Conservation (phyloP, 2,113 vertebrate species). For the Tragelaphus strepsiceros region DNA sequence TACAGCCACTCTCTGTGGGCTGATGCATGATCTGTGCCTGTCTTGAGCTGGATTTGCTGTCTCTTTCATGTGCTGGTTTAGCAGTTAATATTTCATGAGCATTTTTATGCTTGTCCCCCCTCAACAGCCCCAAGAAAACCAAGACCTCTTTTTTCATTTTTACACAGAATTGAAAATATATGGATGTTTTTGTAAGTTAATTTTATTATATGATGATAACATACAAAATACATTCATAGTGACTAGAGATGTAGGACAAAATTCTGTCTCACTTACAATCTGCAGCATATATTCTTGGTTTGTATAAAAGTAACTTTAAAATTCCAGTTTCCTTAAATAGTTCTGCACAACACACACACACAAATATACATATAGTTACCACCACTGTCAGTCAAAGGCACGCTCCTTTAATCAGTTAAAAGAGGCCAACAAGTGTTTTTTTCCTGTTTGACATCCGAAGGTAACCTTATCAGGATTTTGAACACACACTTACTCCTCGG, state of each 20-base stretch:
- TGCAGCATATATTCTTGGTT: slow-evolving; percentile 66
- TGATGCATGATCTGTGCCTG: not conserved
- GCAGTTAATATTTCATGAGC: not conserved
- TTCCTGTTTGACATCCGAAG: not conserved
- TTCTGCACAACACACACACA: slow-evolving; percentile 74
- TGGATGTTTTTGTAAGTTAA: slow-evolving; percentile 54
- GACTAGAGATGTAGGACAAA: slow-evolving; percentile 64
- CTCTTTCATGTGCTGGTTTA: not conserved
- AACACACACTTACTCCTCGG: not conserved
- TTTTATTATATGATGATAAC: slow-evolving; percentile 78
- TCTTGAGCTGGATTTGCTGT: not conserved
- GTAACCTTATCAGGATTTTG: not conserved
- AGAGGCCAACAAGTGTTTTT: not conserved
- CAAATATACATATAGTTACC: slow-evolving; percentile 68
- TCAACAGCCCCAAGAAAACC: not conserved
- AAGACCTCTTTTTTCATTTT: not conserved
- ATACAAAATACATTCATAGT: slow-evolving; percentile 74
- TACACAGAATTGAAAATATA: not conserved
- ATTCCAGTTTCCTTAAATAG: slow-evolving; percentile 81
- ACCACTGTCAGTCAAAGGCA: slow-evolving; percentile 47
- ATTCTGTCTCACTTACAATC: slow-evolving; percentile 61
- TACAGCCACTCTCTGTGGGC: not conserved
- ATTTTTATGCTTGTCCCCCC: not conserved
- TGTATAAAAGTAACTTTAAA: slow-evolving; percentile 77
- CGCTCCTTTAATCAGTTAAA: not conserved